Percentiles rank a stretch among this genome's conserved stretches.
These are phyloP conservation scores for Globia sparganii DNA, from an alignment of 2,888 invertebrate genomes.

Conservation along the genomic window DNA sequence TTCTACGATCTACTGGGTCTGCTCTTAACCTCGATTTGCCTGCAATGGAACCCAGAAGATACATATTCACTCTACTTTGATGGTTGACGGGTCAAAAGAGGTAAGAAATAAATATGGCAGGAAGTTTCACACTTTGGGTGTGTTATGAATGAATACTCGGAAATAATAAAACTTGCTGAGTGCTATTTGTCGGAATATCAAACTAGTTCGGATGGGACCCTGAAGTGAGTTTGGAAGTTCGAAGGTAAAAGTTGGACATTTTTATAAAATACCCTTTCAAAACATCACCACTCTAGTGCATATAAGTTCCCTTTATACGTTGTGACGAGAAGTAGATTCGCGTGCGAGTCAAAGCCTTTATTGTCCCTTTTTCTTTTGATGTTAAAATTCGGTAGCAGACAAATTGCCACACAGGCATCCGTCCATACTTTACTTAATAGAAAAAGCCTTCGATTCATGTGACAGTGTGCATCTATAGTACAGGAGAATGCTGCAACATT, in stretches of 20 bases:
- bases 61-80: background rate
- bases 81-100: background rate
- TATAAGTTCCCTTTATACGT: background rate
- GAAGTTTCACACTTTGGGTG: background rate
- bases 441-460: background rate
- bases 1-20: background rate
- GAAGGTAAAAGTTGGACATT: background rate
- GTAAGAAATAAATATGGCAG: background rate
- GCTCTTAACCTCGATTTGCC: background rate
- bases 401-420: background rate
- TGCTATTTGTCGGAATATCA: background rate
- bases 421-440: background rate
- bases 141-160: background rate
- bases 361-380: background rate
- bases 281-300: background rate
- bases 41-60: background rate
- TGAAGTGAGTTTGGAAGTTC: background rate
- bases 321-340: background rate
- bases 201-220: background rate
- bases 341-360: background rate
- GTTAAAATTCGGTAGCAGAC: background rate
- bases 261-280: background rate
- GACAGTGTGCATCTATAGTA: background rate
- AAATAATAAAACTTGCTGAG: background rate
- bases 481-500: background rate